Conservation (phyloP, 1,140 invertebrate genomes). For the Eueides isabella region DNA sequence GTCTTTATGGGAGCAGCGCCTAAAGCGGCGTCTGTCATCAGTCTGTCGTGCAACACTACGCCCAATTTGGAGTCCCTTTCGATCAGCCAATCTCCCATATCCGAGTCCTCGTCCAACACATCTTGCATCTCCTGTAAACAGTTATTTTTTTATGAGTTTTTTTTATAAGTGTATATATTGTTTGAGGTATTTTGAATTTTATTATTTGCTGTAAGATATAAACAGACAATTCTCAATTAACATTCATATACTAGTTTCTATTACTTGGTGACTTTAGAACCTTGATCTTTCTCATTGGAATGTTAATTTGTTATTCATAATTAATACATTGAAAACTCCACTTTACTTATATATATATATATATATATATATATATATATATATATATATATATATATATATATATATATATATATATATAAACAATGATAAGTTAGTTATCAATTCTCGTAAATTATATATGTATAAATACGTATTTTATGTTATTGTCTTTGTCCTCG, state of each 20-base stretch:
- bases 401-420: too few relatives aligned
- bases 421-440: too few relatives aligned
- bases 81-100: constrained; percentile 84
- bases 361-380: too few relatives aligned
- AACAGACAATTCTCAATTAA: neutral
- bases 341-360: neutral
- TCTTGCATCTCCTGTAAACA: constrained; percentile 84
- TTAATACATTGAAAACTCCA: neutral
- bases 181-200: too few relatives aligned
- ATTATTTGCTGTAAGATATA: too few relatives aligned
- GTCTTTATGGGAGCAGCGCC: constrained; percentile 91
- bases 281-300: neutral
- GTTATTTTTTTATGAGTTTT: neutral
- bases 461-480: neutral
- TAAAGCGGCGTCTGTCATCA: constrained; percentile 94
- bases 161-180: neutral
- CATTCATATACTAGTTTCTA: neutral
- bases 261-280: neutral
- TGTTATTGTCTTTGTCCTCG: constrained; percentile 1
- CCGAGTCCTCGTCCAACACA: constrained; percentile 83
- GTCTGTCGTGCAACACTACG: constrained; percentile 92
- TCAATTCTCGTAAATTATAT: too few relatives aligned
- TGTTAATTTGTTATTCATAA: neutral
- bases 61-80: constrained; percentile 82
- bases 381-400: too few relatives aligned